phyloP scores from a whole-genome alignment of 2,113 vertebrate genomes.

The Rhipidura dahli region DNA sequence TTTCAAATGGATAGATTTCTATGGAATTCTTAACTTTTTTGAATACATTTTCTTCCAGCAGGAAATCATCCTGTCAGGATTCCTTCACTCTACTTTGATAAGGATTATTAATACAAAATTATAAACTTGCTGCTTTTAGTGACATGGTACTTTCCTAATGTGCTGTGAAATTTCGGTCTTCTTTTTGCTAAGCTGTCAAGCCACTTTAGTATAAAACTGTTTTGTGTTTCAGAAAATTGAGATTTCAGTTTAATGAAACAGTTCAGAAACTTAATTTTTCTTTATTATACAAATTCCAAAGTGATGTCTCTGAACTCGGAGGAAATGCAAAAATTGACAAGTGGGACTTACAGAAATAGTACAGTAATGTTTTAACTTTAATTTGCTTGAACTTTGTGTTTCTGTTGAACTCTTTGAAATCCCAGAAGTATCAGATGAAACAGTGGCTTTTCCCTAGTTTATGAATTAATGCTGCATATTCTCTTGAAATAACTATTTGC shows the following conservation, averaged over 20 bases:
- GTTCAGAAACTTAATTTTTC: background rate
- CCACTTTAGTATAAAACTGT: background rate
- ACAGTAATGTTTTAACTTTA: background rate
- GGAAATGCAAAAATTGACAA: background rate
- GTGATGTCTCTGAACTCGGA: background rate
- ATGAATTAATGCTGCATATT: background rate
- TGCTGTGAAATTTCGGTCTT: background rate
- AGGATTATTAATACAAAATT: background rate
- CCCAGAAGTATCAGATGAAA: slow-evolving; percentile 6
- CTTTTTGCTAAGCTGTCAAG: background rate
- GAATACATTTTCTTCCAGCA: background rate
- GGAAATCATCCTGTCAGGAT: background rate
- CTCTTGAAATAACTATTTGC: slow-evolving; percentile 10
- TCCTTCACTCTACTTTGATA: background rate
- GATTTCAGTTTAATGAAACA: background rate
- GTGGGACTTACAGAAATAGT: background rate
- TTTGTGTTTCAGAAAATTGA: background rate
- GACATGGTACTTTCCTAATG: background rate
- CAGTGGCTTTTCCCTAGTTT: background rate
- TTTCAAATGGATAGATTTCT: background rate
- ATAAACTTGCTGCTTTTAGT: background rate
- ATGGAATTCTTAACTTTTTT: background rate
- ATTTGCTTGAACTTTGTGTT: background rate
- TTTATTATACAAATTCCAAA: background rate
- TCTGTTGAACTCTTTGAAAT: slow-evolving; percentile 6